These are phyloP conservation scores for Germaria angustata DNA, from an alignment of 2,888 invertebrate genomes.

Conservation along the genomic window DNA sequence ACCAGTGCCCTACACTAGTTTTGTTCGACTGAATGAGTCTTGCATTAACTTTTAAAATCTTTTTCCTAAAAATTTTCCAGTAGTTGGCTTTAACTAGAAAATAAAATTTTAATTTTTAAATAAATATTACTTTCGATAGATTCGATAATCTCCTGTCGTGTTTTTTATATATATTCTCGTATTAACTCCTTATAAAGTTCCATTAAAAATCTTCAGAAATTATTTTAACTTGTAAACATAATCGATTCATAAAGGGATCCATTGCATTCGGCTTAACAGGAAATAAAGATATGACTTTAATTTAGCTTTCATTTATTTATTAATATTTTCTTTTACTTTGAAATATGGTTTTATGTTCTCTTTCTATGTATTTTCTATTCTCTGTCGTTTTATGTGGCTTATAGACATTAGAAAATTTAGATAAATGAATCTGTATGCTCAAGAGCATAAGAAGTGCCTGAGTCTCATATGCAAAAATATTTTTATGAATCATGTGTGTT, in stretches of 20 bases:
- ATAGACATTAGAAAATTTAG: constrained; percentile 44
- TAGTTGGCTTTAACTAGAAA: too few relatives aligned
- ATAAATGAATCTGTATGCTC: constrained; percentile 51
- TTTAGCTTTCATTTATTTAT: neutral
- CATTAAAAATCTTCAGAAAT: neutral
- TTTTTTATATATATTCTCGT: too few relatives aligned
- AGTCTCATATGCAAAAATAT: neutral
- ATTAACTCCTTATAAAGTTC: too few relatives aligned
- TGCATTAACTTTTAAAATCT: too few relatives aligned
- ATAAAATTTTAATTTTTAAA: too few relatives aligned
- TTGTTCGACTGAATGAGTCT: neutral
- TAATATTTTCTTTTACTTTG: neutral
- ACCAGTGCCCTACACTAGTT: neutral
- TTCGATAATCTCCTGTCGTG: too few relatives aligned
- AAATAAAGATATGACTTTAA: neutral
- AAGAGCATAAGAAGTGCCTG: neutral
- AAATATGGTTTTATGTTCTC: constrained; percentile 29
- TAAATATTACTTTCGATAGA: too few relatives aligned
- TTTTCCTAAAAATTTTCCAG: too few relatives aligned
- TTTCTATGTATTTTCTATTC: neutral
- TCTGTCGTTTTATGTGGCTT: constrained; percentile 40
- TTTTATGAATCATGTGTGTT: neutral
- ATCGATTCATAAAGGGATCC: neutral
- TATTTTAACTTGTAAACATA: neutral
- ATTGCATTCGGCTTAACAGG: neutral